Conservation (phyloP, 2,888 invertebrate species). For the Chromoteleia sp. region DNA sequence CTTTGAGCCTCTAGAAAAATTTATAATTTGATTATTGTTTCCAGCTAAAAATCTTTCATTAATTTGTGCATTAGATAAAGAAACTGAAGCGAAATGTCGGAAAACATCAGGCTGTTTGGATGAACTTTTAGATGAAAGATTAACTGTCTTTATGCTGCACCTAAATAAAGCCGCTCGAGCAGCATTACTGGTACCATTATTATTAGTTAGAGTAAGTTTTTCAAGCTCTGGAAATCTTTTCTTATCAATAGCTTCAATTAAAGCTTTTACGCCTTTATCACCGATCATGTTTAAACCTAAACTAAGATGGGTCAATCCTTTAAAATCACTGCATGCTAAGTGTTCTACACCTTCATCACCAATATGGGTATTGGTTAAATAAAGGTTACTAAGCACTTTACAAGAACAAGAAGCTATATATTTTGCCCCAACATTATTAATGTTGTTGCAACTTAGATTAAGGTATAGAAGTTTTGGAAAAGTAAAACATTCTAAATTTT, state of each 20-base stretch:
- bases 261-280: conserved; percentile 1
- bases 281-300: background rate
- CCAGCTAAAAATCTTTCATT: too few relatives aligned
- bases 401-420: conserved; percentile 1
- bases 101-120: too few relatives aligned
- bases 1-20: too few relatives aligned
- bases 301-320: background rate
- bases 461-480: background rate
- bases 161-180: conserved; percentile 6
- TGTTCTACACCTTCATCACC: conserved; percentile 4
- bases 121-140: too few relatives aligned
- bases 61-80: too few relatives aligned
- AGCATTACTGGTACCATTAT: background rate
- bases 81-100: too few relatives aligned
- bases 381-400: background rate
- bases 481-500: too few relatives aligned
- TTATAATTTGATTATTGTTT: too few relatives aligned
- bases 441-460: background rate
- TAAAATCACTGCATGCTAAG: background rate
- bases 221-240: background rate
- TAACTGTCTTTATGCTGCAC: background rate
- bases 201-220: background rate
- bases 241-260: background rate
- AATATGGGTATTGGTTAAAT: background rate
- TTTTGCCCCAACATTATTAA: background rate